Evolutionary conservation across 2,113 vertebrate species (phyloP).

Genomic region (Coryphaenoides rupestris): DNA sequence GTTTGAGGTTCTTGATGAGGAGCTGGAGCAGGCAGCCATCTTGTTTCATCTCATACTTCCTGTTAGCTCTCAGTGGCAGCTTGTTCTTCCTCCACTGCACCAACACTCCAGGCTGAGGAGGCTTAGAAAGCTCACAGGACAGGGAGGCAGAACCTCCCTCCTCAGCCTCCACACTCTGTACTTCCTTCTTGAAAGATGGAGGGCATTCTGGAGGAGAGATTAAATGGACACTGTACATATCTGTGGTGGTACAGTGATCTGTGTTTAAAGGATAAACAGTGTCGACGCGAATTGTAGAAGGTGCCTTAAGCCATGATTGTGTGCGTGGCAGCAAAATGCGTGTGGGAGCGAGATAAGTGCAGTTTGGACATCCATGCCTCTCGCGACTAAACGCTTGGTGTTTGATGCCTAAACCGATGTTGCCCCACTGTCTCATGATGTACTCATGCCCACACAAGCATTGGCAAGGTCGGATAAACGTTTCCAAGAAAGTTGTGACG

Average conservation of each 20-base stretch:
- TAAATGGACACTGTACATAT: background rate
- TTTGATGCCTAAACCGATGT: no score
- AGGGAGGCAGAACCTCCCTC: slow-evolving; percentile 66
- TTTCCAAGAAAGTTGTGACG: no score
- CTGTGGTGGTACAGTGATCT: background rate
- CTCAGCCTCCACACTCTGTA: slow-evolving; percentile 65
- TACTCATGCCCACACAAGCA: no score
- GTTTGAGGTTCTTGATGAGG: slow-evolving; percentile 59
- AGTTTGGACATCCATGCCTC: no score
- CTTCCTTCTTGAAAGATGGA: slow-evolving; percentile 60
- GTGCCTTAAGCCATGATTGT: no score
- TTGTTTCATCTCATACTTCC: slow-evolving; percentile 73
- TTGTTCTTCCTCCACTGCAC: slow-evolving; percentile 55
- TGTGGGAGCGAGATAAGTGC: no score
- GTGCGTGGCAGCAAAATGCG: no score
- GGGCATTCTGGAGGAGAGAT: slow-evolving; percentile 21
- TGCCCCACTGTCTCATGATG: no score
- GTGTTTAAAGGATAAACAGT: background rate
- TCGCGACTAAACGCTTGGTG: no score
- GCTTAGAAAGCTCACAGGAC: slow-evolving; percentile 66
- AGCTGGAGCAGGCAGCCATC: slow-evolving; percentile 62
- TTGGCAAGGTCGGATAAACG: no score
- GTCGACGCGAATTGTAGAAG: no score
- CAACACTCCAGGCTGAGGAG: slow-evolving; percentile 25
- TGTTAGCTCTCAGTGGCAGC: slow-evolving; percentile 41